Evolutionary conservation across 2,888 invertebrate genomes (phyloP).

Genomic region (Xestoiulus laeticollis): DNA sequence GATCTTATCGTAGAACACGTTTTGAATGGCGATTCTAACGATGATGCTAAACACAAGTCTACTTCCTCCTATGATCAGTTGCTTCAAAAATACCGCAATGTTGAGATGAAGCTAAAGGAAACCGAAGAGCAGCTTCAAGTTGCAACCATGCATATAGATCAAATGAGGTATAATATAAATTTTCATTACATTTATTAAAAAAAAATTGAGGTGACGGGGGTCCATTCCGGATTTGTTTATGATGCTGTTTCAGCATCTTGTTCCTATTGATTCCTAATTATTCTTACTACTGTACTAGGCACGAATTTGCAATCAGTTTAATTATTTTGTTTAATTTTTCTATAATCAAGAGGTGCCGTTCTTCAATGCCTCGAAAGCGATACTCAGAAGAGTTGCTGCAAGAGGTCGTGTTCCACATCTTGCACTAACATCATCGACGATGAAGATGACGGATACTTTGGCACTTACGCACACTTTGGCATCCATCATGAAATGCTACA

Average conservation of each 20-base stretch:
- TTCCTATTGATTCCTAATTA: too few relatives aligned
- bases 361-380: neutral
- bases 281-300: too few relatives aligned
- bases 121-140: slow-evolving; percentile 47
- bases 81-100: slow-evolving; percentile 47
- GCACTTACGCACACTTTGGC: slow-evolving; percentile 85
- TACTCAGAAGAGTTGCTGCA: neutral
- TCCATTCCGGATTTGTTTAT: too few relatives aligned
- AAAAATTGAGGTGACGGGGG: too few relatives aligned
- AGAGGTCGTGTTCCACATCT: neutral
- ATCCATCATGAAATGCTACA: slow-evolving; percentile 96
- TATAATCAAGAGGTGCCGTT: neutral
- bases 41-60: neutral
- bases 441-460: slow-evolving; percentile 73
- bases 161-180: slow-evolving; percentile 54
- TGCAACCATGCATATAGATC: slow-evolving; percentile 50
- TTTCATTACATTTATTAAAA: neutral
- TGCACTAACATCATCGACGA: slow-evolving; percentile 60
- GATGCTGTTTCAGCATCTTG: too few relatives aligned
- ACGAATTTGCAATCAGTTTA: neutral
- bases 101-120: slow-evolving; percentile 43
- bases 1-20: slow-evolving; percentile 50
- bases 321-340: neutral
- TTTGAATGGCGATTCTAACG: neutral
- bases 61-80: slow-evolving; percentile 1